Percentiles rank a stretch among this genome's conserved stretches.
Evolutionary conservation across 2,797 vertebrate species (phyloP).

Genomic region (Phylloscopus collybita): DNA sequence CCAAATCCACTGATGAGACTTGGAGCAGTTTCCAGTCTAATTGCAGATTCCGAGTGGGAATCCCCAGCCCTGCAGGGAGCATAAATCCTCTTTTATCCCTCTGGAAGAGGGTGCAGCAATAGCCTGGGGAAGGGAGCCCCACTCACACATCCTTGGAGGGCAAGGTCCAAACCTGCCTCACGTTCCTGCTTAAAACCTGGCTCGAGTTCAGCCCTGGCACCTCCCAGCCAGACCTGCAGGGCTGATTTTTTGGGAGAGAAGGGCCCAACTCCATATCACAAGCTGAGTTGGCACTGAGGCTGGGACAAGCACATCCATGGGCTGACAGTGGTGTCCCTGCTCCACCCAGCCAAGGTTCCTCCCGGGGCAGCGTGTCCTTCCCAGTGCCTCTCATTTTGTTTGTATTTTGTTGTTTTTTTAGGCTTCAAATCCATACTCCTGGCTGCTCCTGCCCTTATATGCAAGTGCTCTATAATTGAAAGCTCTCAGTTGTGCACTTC

Average conservation of each 20-base stretch:
- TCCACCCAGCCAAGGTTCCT: background rate
- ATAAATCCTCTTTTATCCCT: background rate
- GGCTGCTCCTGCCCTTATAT: background rate
- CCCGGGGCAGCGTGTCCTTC: background rate
- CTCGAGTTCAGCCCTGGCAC: background rate
- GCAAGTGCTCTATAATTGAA: slow-evolving; percentile 50
- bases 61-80: background rate
- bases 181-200: background rate
- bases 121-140: background rate
- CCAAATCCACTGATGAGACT: background rate
- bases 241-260: background rate
- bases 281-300: background rate
- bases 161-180: background rate
- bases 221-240: background rate
- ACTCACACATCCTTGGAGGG: fast-evolving
- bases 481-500: slow-evolving; percentile 5
- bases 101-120: background rate
- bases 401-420: background rate
- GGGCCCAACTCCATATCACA: fast-evolving
- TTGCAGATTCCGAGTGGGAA: background rate
- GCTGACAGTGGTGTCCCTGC: background rate
- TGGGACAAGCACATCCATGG: fast-evolving
- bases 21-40: background rate
- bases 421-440: background rate
- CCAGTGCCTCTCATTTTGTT: background rate